These are phyloP conservation scores for Decapterus maruadsi DNA, from an alignment of 2,797 vertebrate species.

Conservation along the genomic window DNA sequence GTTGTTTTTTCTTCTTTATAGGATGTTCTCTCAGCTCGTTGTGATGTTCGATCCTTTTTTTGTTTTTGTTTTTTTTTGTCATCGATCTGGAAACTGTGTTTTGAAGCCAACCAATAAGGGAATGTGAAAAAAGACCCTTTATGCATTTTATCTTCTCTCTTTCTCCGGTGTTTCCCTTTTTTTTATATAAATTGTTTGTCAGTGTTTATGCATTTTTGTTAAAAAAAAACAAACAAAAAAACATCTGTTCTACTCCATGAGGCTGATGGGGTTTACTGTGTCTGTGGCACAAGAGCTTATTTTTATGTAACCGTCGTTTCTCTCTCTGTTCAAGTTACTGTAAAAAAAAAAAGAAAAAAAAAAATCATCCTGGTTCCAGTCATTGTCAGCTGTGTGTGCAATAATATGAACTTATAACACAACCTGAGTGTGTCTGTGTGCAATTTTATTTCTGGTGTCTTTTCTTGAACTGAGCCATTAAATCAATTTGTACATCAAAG, in stretches of 20 bases:
- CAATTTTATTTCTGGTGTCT: conserved; percentile 3
- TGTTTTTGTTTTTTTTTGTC: not conserved
- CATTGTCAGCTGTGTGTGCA: conserved; percentile 61
- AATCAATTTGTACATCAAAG: too few species aligned
- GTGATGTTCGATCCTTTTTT: not conserved
- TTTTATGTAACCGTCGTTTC: conserved; percentile 51
- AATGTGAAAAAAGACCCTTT: conserved; percentile 45
- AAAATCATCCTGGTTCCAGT: conserved; percentile 52
- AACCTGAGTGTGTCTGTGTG: not conserved
- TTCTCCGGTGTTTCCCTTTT: conserved; percentile 5
- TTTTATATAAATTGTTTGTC: conserved; percentile 29
- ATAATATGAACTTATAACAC: conserved; percentile 59
- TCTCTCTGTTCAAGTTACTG: conserved; percentile 37
- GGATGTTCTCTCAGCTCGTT: not conserved
- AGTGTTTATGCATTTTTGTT: conserved; percentile 18
- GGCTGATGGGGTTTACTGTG: conserved; percentile 36
- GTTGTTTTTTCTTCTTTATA: too few species aligned
- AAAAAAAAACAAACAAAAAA: too few species aligned
- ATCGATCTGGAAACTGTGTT: conserved; percentile 70
- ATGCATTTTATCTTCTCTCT: conserved; percentile 2
- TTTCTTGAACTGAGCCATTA: too few species aligned
- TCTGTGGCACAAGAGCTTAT: conserved; percentile 37
- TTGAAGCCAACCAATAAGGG: conserved; percentile 27
- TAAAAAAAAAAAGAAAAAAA: conserved; percentile 11
- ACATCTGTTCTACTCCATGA: conserved; percentile 26